Conservation (phyloP, 2,113 vertebrate species). For the Apteryx mantelli region DNA sequence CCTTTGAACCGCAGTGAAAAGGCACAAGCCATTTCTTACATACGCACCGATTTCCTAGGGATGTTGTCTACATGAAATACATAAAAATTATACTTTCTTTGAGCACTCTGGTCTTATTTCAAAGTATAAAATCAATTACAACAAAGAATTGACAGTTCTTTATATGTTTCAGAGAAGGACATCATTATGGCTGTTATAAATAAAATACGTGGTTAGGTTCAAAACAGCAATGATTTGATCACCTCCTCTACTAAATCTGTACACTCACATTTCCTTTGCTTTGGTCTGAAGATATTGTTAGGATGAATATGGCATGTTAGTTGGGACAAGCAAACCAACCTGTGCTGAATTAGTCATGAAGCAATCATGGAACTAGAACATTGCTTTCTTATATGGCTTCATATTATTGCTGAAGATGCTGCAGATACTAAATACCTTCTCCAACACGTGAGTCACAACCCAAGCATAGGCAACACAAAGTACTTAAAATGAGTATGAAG, state of each 20-base stretch:
- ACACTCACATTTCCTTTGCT: neutral
- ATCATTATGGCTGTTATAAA: constrained; percentile 7
- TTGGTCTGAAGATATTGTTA: neutral
- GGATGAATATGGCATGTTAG: neutral
- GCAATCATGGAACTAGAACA: neutral
- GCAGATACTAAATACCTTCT: neutral
- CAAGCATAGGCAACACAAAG: neutral
- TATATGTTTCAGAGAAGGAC: constrained; percentile 21
- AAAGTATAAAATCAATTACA: constrained; percentile 29
- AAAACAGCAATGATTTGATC: neutral
- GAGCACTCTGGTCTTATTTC: constrained; percentile 3
- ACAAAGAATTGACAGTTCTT: constrained; percentile 11
- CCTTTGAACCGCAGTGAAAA: neutral
- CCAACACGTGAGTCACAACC: rapidly evolving
- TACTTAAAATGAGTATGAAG: neutral
- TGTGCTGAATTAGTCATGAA: neutral
- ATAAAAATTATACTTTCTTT: constrained; percentile 5
- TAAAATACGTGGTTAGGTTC: neutral
- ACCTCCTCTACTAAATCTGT: neutral
- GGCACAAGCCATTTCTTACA: neutral
- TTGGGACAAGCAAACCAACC: neutral
- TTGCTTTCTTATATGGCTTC: neutral
- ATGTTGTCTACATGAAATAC: neutral
- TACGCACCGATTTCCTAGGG: neutral
- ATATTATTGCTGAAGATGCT: neutral